Conservation (phyloP, 2,888 invertebrate genomes). For the Diaperis boleti region DNA sequence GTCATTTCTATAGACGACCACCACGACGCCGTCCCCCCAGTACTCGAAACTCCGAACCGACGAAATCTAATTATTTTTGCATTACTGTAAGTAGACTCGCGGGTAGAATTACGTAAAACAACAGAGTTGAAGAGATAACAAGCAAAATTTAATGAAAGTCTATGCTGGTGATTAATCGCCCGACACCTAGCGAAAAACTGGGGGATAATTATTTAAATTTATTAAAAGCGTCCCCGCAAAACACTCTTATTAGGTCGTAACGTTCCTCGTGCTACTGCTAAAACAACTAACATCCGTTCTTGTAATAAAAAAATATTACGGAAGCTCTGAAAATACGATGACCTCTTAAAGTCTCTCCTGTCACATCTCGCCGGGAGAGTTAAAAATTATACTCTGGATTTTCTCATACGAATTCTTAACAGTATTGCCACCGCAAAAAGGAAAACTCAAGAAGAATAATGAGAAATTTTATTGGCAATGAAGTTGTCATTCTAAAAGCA, state of each 20-base stretch:
- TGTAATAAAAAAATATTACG: conserved; percentile 29
- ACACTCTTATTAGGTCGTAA: conserved; percentile 24
- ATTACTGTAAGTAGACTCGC: conserved; percentile 51
- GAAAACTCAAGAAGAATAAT: conserved; percentile 3
- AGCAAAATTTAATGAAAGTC: conserved; percentile 34
- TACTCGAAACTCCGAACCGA: conserved; percentile 28
- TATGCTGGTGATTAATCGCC: conserved; percentile 25
- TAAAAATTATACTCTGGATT: conserved; percentile 32
- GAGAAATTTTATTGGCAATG: conserved; percentile 15
- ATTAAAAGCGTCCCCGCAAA: conserved; percentile 18
- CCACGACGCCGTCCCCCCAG: conserved; percentile 6
- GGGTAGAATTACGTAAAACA: conserved; percentile 45
- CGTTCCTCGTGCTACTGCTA: conserved; percentile 13
- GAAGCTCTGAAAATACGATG: conserved; percentile 1
- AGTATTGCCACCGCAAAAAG: conserved; percentile 12
- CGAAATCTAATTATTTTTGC: conserved; percentile 53
- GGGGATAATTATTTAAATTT: conserved; percentile 32
- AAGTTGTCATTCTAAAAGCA: conserved; percentile 8
- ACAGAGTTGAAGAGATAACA: conserved; percentile 34
- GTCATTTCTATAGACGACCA: conserved; percentile 43
- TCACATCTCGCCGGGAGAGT: background rate
- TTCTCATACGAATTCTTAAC: conserved; percentile 17
- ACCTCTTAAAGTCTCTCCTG: conserved; percentile 20
- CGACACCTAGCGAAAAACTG: conserved; percentile 20
- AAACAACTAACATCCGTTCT: conserved; percentile 12